phyloP scores from a whole-genome alignment of 2,888 invertebrate genomes.

The Cryptocephalus primarius region DNA sequence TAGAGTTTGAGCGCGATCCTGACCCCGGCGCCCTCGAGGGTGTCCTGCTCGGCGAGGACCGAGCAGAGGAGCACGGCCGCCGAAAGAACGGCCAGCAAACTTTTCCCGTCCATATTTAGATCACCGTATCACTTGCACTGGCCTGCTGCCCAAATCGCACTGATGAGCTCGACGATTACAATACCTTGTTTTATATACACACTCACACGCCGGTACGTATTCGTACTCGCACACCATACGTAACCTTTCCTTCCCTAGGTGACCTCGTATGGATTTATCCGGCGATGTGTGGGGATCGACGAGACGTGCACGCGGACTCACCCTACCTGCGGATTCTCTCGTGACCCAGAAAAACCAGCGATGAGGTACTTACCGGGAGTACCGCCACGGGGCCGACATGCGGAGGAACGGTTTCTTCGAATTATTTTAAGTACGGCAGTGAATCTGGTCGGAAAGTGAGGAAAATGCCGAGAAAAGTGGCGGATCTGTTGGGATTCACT shows the following conservation, averaged over 20 bases:
- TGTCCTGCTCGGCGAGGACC: constrained; percentile 21
- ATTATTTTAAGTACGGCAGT: too few relatives aligned
- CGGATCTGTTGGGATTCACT: too few relatives aligned
- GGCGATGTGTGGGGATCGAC: not conserved
- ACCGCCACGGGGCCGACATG: too few relatives aligned
- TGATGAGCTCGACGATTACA: constrained; percentile 27
- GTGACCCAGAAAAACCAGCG: too few relatives aligned
- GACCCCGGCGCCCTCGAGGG: constrained; percentile 46
- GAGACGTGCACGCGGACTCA: not conserved
- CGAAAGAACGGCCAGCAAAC: too few relatives aligned
- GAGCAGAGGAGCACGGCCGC: constrained; percentile 29
- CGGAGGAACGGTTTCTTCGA: too few relatives aligned
- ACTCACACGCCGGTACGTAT: constrained; percentile 8
- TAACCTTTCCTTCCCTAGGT: constrained; percentile 13
- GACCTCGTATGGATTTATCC: constrained; percentile 9
- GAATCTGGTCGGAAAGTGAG: too few relatives aligned
- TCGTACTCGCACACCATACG: constrained; percentile 8
- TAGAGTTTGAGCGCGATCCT: constrained; percentile 59
- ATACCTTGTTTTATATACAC: constrained; percentile 29
- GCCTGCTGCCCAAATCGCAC: constrained; percentile 22
- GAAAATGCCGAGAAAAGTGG: too few relatives aligned
- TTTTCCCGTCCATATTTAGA: not conserved
- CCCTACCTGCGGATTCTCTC: too few relatives aligned
- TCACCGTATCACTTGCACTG: constrained; percentile 21
- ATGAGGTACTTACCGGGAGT: too few relatives aligned